Conservation (phyloP, 2,113 vertebrate species). For the Hypomesus transpacificus region DNA sequence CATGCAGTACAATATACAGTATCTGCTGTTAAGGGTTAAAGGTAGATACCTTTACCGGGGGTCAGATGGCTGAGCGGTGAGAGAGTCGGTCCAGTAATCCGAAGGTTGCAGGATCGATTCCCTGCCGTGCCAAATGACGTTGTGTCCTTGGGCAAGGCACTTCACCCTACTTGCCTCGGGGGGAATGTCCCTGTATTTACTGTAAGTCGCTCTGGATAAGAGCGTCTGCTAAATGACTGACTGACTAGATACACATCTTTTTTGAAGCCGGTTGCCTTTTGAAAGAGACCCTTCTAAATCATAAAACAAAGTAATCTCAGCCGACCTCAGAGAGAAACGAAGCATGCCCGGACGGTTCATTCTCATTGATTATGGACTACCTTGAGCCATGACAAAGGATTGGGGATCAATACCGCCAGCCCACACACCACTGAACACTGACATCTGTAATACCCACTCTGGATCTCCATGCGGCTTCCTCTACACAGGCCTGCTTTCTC, state of each 20-base stretch:
- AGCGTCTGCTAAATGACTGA: too few relatives aligned
- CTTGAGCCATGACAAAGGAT: constrained; percentile 1
- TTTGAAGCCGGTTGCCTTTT: background rate
- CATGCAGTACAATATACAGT: too few relatives aligned
- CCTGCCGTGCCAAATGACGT: too few relatives aligned
- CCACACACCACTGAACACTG: constrained; percentile 2
- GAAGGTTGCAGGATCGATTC: too few relatives aligned
- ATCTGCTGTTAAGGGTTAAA: background rate
- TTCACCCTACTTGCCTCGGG: too few relatives aligned
- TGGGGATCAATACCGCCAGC: constrained; percentile 8
- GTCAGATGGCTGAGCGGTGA: too few relatives aligned
- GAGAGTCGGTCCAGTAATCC: too few relatives aligned
- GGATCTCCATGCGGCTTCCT: background rate
- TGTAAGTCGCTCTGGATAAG: too few relatives aligned
- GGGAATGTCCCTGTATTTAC: too few relatives aligned
- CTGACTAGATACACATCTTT: background rate
- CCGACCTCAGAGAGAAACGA: background rate
- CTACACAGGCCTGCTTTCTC: background rate
- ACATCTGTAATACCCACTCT: background rate
- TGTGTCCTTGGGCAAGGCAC: too few relatives aligned
- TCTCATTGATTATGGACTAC: background rate
- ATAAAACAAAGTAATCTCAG: background rate
- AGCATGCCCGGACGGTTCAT: constrained; percentile 1
- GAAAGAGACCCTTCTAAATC: constrained; percentile 1
- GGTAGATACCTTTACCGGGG: too few relatives aligned